Evolutionary conservation across 2,113 vertebrate species (phyloP).

Genomic region (Tychaedon coryphoeus): DNA sequence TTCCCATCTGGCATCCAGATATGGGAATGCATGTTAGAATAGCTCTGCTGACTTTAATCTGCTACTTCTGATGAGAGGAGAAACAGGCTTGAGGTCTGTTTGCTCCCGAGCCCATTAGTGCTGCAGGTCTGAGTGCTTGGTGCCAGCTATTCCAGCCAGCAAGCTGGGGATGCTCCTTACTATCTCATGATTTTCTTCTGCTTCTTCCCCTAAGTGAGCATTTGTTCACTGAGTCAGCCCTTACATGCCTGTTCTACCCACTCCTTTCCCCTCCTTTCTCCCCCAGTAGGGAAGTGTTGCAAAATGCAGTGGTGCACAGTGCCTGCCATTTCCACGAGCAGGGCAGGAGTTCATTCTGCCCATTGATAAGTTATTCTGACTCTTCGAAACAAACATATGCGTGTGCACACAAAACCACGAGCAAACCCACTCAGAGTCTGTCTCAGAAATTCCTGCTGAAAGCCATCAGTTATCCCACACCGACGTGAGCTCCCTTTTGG

Average conservation of each 20-base stretch:
- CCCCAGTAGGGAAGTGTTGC: not conserved
- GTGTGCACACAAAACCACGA: not conserved
- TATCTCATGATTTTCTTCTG: not conserved
- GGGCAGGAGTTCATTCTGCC: not conserved
- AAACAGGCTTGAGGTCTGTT: not conserved
- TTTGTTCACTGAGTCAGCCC: conserved; percentile 11
- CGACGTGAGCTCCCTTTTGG: not conserved
- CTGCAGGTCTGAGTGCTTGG: not conserved
- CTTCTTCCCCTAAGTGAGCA: not conserved
- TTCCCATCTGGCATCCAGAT: conserved; percentile 50
- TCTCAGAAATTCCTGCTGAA: not conserved
- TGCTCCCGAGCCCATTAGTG: not conserved
- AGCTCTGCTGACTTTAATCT: not conserved
- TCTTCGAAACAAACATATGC: not conserved
- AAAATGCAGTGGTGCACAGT: not conserved
- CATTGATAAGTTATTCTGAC: not conserved
- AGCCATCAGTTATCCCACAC: not conserved
- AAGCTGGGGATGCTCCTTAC: not conserved
- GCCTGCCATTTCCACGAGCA: not conserved
- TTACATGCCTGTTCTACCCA: not conserved
- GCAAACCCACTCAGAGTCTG: not conserved
- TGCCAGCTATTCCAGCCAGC: not conserved
- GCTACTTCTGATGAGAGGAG: not conserved
- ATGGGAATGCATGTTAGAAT: conserved; percentile 16
- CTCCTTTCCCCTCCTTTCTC: not conserved